Base-by-base conservation (phyloP, 2,113 vertebrate genomes). In the Colossoma macropomum region DNA sequence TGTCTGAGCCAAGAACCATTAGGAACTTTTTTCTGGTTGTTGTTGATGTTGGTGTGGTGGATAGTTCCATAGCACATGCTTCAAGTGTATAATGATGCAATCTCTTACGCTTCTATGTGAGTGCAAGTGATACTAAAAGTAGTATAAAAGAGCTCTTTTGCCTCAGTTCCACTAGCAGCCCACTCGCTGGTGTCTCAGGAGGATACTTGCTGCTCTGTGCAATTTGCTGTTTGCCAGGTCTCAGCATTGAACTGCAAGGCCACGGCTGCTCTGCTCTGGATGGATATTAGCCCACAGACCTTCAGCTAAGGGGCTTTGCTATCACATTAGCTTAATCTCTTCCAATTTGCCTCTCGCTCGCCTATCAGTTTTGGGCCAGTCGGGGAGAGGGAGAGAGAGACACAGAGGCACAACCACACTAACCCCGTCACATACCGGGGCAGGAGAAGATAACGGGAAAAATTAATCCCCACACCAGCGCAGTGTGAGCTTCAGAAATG, bases 241-340 rank as follows among this genome's bases (percentile, higher is more conserved):
- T 84, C 89, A 88, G 91, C 90, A 89, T 88, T 82, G 89, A 88
- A 85, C 86, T 90, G 89, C 89, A 83, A 75, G 78, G 85, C 83
- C 90, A 88, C 85, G 84, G 87, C 83, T 80, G 72, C 85, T 88
- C 84, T 89, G 90, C 89, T 89, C 86, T 77, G 87, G 86, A 90
- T 89, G 89, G 86, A 92, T 91, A 89, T 90, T 89, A 90, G 84
- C 89, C 85, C 78, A 77, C 86, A 79, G 89, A 82, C 81, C 79
- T 65, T 84, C 76, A 80, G 76, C 85, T 90, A 89, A 93, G 89
- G 91, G 90, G 89, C 87, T 92, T 89, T 84, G 85, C 85, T 88
- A 90, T 93, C 90, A 91, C 90, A 93, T 93, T 90, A 92, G 88
- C 88, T 84, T 93, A 94, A 94, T 93, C 93, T 91, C 80, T 85